Conservation (phyloP, 1,140 invertebrate species). For the Venustaconcha ellipsiformis region DNA sequence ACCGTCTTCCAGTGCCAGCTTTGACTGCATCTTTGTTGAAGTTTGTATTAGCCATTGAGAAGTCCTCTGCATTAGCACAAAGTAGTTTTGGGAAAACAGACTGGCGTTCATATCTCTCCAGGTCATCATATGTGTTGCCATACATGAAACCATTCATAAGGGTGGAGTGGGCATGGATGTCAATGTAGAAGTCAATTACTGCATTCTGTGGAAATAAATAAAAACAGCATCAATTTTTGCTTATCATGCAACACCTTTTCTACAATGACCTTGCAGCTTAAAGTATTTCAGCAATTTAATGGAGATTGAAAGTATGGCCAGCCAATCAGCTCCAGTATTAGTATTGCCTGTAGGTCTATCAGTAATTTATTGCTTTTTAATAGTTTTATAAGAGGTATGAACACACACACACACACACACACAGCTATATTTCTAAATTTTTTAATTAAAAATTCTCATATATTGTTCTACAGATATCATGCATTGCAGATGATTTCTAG, state of each 20-base stretch:
- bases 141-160: constrained; percentile 94
- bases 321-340: not conserved
- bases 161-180: constrained; percentile 94
- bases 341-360: no score
- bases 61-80: constrained; percentile 86
- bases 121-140: constrained; percentile 94
- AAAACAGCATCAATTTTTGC: not conserved
- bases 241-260: not conserved
- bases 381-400: no score
- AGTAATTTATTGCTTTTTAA: no score
- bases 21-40: constrained; percentile 91
- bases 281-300: not conserved
- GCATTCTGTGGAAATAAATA: constrained; percentile 66
- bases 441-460: no score
- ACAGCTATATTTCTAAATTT: no score
- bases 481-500: no score
- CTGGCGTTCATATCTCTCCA: constrained; percentile 65
- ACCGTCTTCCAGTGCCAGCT: constrained; percentile 87
- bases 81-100: constrained; percentile 91
- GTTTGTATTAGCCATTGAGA: constrained; percentile 83
- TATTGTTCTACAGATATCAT: no score
- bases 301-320: not conserved
- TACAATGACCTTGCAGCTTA: not conserved
- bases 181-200: constrained; percentile 92
- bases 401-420: no score